Base-by-base conservation (phyloP, 2,888 invertebrate species). In the Criorhina ranunculi region DNA sequence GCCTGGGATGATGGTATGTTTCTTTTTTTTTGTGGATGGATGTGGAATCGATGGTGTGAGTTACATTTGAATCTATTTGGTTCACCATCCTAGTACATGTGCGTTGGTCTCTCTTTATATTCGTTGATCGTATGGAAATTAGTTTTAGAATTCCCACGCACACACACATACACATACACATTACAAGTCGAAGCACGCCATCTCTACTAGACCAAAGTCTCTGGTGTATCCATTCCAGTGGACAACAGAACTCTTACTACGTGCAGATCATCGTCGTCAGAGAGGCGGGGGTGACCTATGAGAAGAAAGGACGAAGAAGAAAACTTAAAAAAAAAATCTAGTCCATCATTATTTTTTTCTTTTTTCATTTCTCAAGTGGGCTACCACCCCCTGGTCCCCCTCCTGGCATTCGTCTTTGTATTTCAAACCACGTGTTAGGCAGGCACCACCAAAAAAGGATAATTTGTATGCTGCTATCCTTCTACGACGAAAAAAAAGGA, bases 291-390 rank as follows among this genome's bases (percentile, higher is more conserved):
- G 29, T 51, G 11, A 31, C 15, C 53, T 8, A n/a, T n/a, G n/a
- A n/a, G 24, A 12, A 5, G 12, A 53, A 53, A n/a, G 11, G 33
- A 17, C 9, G 19, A 24, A 7, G 6, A 33, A 40, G 17, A 19
- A 37, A 57, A 11, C 35, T 37, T 19, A 57, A 37, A 17, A 11
- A 37, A 12, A 64, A 37, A 64, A 19, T 24, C 49, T 1, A 51
- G 51, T 66, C 51, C 37, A 66, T 51, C 37, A 66, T 66, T 51
- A 66, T 40, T 66, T 29, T 57, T 66, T 51, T 5, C 51, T 9
- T 24, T 24, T 5, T 17, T 24, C 19, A 19, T 46, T 5, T 17
- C 19, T 11, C 15, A 1, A 51, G 51, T 51, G 51, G n/a, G n/a
- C n/a, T n/a, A 7, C 24, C 31, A 15, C 31, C 11, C 29, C 24